Conservation (phyloP, 2,888 invertebrate genomes). For the Iphiclides podalirius region DNA sequence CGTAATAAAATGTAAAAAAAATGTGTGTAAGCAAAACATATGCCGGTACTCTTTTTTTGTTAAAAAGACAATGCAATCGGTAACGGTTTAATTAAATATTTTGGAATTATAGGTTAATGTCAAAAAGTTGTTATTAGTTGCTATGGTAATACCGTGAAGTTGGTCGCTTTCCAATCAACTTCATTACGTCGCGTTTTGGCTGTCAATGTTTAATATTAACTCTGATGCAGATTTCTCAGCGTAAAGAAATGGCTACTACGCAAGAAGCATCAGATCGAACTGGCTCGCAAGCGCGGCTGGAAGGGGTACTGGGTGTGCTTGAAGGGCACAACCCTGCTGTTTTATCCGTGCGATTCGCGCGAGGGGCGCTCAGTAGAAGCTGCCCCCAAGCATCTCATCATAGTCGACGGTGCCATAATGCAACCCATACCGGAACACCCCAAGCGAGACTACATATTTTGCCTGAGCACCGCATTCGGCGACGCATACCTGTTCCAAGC, state of each 20-base stretch:
- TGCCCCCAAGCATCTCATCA: constrained; percentile 96
- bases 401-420: constrained; percentile 98
- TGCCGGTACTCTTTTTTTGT: no score
- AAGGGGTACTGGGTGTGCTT: constrained; percentile 99
- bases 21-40: no score
- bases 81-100: no score
- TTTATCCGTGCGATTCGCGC: constrained; percentile 96
- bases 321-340: constrained; percentile 96
- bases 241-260: constrained; percentile 99
- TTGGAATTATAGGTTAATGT: no score
- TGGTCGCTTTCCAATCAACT: no score
- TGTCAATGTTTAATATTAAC: constrained; percentile 43
- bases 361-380: constrained; percentile 95
- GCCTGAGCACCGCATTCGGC: constrained; percentile 98
- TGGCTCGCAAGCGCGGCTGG: constrained; percentile 97
- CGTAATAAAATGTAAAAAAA: no score
- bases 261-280: constrained; percentile 97
- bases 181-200: no score
- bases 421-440: constrained; percentile 99
- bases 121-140: no score
- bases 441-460: constrained; percentile 98
- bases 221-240: constrained; percentile 90
- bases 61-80: no score
- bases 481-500: constrained; percentile 99
- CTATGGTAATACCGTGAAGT: no score